These are phyloP conservation scores for Rhinopithecus roxellana DNA, from an alignment of 2,113 vertebrate species.

Conservation along the genomic window DNA sequence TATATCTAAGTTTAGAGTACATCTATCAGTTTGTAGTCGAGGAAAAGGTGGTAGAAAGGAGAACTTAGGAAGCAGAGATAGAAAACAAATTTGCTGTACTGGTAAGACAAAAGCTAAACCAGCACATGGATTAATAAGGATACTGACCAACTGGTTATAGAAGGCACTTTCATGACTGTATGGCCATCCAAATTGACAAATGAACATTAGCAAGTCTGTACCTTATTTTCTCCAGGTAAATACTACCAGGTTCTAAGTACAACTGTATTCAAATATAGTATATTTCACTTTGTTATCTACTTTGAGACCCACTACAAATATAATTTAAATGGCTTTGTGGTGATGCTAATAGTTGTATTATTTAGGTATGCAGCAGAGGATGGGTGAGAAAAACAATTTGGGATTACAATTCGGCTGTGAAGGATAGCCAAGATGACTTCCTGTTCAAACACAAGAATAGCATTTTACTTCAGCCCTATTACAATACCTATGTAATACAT, in stretches of 20 bases:
- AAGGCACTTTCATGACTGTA: neutral
- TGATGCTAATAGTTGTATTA: neutral
- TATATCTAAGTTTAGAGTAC: neutral
- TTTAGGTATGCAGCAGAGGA: neutral
- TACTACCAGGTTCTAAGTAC: neutral
- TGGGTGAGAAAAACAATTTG: constrained; percentile 2
- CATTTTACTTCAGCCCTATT: neutral
- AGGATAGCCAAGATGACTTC: neutral
- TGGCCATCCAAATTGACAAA: neutral
- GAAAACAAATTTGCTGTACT: constrained; percentile 9
- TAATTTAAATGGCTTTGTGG: constrained; percentile 35
- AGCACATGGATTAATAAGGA: neutral
- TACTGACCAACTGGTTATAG: neutral
- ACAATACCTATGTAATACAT: neutral
- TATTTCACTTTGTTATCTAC: neutral
- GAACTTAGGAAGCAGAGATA: neutral
- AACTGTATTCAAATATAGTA: neutral
- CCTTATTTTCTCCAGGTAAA: neutral
- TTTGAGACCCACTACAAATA: constrained; percentile 33
- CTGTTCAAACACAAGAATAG: neutral
- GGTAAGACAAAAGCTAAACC: neutral
- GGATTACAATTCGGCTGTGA: constrained; percentile 34
- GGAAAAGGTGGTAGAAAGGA: neutral
- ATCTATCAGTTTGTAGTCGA: constrained; percentile 14
- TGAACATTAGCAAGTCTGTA: neutral